Evolutionary conservation across 2,797 vertebrate species (phyloP).

Genomic region (Hypotaenidia philippensis): DNA sequence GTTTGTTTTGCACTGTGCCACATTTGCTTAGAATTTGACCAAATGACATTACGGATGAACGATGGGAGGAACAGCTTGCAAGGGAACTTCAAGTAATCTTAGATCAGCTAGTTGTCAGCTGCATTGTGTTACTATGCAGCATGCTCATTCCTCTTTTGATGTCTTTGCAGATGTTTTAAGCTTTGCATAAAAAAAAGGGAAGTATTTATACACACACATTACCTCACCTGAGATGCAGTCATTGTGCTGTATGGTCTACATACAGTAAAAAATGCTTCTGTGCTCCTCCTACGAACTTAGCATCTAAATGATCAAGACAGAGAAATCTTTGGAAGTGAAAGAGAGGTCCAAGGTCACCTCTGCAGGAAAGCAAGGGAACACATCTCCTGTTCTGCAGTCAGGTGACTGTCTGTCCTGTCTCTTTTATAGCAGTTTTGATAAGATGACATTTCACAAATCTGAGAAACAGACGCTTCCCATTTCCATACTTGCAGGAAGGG

Average conservation of each 20-base stretch:
- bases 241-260: background rate
- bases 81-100: background rate
- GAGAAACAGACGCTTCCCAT: conserved; percentile 11
- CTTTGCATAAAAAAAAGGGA: background rate
- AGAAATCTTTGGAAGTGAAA: conserved; percentile 12
- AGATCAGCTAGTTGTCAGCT: conserved; percentile 3
- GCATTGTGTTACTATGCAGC: background rate
- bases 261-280: conserved; percentile 8
- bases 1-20: background rate
- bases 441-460: background rate
- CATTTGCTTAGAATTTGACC: background rate
- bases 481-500: conserved; percentile 42
- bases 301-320: conserved; percentile 34
- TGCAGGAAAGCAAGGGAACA: conserved; percentile 17
- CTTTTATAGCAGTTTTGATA: background rate
- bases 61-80: background rate
- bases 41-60: background rate
- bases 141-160: conserved; percentile 9
- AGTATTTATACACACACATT: background rate
- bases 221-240: conserved; percentile 24
- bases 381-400: background rate
- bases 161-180: conserved; percentile 34
- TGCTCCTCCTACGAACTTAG: conserved; percentile 17
- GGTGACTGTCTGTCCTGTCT: conserved; percentile 16
- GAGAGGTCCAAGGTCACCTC: conserved; percentile 29